These are phyloP conservation scores for Littorina saxatilis DNA, from an alignment of 1,140 invertebrate genomes.

Conservation along the genomic window DNA sequence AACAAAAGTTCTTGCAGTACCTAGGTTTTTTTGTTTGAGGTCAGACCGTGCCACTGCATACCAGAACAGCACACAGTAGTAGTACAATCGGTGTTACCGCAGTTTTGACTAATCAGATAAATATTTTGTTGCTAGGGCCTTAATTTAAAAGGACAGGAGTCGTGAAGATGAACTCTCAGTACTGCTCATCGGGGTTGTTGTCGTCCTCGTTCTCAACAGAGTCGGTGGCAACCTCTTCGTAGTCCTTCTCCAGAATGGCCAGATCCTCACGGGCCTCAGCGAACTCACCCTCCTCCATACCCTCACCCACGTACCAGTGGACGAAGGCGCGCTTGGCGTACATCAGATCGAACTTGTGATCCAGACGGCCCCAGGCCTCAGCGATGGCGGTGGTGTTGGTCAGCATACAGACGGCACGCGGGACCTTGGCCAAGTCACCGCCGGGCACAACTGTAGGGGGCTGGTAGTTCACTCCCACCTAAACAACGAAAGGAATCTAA, in stretches of 20 bases:
- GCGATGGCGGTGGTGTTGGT: constrained; percentile 43
- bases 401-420: constrained; percentile 38
- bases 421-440: constrained; percentile 24
- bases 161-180: too few relatives aligned
- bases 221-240: constrained; percentile 31
- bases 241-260: constrained; percentile 84
- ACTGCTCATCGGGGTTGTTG: neutral
- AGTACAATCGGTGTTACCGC: too few relatives aligned
- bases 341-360: constrained; percentile 41
- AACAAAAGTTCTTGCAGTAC: too few relatives aligned
- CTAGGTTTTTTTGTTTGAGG: too few relatives aligned
- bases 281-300: constrained; percentile 82
- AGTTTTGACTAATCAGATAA: too few relatives aligned
- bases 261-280: constrained; percentile 87
- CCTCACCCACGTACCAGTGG: constrained; percentile 63
- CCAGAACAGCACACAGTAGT: too few relatives aligned
- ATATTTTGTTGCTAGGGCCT: too few relatives aligned
- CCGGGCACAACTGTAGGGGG: constrained; percentile 18
- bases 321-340: constrained; percentile 42
- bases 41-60: too few relatives aligned
- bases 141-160: too few relatives aligned
- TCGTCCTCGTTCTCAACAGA: neutral
- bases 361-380: constrained; percentile 40
- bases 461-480: constrained; percentile 21
- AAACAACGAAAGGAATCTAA: neutral